Base-by-base conservation (phyloP, 2,797 vertebrate species). In the Nannoperca australis region DNA sequence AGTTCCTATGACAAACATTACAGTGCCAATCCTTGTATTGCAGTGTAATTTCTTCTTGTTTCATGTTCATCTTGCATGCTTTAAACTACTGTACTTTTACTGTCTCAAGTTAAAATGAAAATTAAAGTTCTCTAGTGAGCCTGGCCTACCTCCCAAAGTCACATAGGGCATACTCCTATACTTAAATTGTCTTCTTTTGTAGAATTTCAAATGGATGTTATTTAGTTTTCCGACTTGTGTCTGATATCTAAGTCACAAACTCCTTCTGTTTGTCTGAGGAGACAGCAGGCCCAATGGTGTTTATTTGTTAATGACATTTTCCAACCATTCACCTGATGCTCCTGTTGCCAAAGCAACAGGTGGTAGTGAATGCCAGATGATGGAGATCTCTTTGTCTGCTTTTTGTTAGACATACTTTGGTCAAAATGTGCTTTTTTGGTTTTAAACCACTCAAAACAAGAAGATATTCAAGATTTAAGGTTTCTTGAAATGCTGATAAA, bases 281-380 rank as follows among this genome's bases (percentile, higher is more conserved):
- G 67, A 63, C 50, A 50, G 58, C 56, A 55, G 65, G 40, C 65
- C 56, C 68, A 49, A 59, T 82, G 34, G 68, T 81, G 71, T 85
- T 88, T 75, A 65, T 83, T 70, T 85, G 59, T 78, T 86, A 72
- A 88, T 84, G 55, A 85, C 75, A 89, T 88, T 89, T 90, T 72
- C 49, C 60, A 85, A 30, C 32, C 30, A 62, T 76, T 86, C 72
- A 78, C 62, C 70, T 70, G 65, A 82, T 89, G 66, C 71, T 55
- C 34, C 53, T 17, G 82, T 91, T 90, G 73, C 87, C 84, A 85
- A 69, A 90, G 91, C 84, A 93, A 89, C 90, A 86, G 38, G 45
- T 77, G 54, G 30, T 44, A 72, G 64, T 72, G 55, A 85, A 68
- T 70, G 36, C 34, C 67, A 79, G 49, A 77, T 74, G 49, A 77